Conservation (phyloP, 2,888 invertebrate species). For the Harpalus rubripes region DNA sequence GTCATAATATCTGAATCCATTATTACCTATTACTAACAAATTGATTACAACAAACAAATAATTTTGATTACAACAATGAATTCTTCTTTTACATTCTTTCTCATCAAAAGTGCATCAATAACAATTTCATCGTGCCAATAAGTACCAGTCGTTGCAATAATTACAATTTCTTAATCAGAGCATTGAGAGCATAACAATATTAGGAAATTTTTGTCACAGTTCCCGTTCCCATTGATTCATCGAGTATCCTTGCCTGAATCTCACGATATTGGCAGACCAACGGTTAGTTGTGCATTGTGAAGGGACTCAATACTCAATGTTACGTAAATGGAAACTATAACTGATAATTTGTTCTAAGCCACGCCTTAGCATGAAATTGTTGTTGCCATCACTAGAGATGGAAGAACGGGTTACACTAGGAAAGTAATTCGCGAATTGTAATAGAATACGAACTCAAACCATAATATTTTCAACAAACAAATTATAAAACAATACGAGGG, state of each 20-base stretch:
- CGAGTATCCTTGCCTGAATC: constrained; percentile 54
- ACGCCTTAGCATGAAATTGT: constrained; percentile 62
- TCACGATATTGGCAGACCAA: constrained; percentile 32
- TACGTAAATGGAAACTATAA: constrained; percentile 56
- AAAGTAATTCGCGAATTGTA: neutral
- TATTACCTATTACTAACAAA: no score
- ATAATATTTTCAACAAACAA: no score
- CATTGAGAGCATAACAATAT: constrained; percentile 3
- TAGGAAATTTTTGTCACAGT: constrained; percentile 64
- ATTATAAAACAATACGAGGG: no score
- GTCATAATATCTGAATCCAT: no score
- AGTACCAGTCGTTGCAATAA: neutral
- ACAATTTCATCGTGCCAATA: neutral
- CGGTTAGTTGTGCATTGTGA: constrained; percentile 11
- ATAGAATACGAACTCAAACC: no score
- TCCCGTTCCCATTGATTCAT: constrained; percentile 49
- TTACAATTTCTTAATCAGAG: constrained; percentile 1
- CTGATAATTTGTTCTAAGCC: constrained; percentile 55
- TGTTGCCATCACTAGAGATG: constrained; percentile 13
- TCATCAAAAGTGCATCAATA: neutral
- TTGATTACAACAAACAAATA: neutral
- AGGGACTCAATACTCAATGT: constrained; percentile 17
- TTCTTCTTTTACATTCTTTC: neutral
- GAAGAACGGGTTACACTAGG: constrained; percentile 8
- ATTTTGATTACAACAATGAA: neutral